Percentiles rank a stretch among this genome's conserved stretches.
These are phyloP conservation scores for Mya arenaria DNA, from an alignment of 1,140 invertebrate genomes.

Conservation along the genomic window DNA sequence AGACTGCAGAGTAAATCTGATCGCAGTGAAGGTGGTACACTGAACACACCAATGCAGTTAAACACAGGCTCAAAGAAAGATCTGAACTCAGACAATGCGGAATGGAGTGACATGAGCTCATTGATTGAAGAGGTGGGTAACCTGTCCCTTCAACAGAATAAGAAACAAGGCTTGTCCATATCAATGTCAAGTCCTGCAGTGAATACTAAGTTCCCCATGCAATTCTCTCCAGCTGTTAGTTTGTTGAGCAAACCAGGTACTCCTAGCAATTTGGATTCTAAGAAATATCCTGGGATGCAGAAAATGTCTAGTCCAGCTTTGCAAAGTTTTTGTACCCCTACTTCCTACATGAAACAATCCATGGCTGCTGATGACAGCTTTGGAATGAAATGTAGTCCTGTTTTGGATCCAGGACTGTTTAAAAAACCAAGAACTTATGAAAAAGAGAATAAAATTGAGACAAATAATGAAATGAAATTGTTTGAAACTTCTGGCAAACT, in stretches of 20 bases:
- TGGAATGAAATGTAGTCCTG: constrained; percentile 32
- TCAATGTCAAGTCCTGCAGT: not conserved
- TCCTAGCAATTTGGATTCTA: not conserved
- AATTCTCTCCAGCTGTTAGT: not conserved
- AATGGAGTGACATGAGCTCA: constrained; percentile 14
- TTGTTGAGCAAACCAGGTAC: not conserved
- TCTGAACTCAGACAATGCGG: not conserved
- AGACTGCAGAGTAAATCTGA: constrained; percentile 37
- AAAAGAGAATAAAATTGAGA: no score
- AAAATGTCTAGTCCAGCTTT: constrained; percentile 46
- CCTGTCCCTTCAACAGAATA: constrained; percentile 9
- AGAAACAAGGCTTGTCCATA: not conserved
- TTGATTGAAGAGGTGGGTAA: constrained; percentile 19
- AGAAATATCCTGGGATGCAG: not conserved
- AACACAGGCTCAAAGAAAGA: not conserved
- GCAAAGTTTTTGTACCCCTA: constrained; percentile 12
- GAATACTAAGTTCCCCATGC: not conserved
- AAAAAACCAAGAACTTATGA: no score
- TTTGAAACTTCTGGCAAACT: no score
- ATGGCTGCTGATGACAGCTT: constrained; percentile 9
- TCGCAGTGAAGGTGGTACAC: not conserved
- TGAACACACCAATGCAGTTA: not conserved
- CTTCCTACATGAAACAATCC: constrained; percentile 24
- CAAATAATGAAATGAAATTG: no score
- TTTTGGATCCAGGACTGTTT: no score